These are phyloP conservation scores for Synergus umbraculus DNA, from an alignment of 2,888 invertebrate genomes.

Conservation along the genomic window DNA sequence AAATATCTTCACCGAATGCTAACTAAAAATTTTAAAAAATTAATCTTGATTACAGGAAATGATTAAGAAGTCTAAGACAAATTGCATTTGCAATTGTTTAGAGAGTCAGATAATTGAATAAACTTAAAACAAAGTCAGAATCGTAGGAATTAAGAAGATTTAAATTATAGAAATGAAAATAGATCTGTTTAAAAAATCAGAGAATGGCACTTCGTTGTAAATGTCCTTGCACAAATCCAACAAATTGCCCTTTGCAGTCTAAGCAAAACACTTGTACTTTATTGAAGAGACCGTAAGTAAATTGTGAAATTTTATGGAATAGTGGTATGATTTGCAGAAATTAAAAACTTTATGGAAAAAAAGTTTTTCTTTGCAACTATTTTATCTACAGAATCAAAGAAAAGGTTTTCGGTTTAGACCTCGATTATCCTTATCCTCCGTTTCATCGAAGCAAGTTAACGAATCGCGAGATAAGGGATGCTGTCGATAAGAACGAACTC, in stretches of 20 bases:
- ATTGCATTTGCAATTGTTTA: neutral
- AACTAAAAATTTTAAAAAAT: too few species aligned
- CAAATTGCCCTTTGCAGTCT: constrained; percentile 27
- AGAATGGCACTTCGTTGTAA: constrained; percentile 16
- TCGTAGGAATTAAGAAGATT: too few species aligned
- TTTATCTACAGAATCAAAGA: neutral
- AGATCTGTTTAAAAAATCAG: constrained; percentile 8
- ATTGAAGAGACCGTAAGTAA: constrained; percentile 7
- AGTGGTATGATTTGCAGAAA: neutral
- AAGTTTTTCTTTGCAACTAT: neutral
- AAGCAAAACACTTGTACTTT: neutral
- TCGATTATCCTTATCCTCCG: neutral
- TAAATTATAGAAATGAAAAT: neutral
- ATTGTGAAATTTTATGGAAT: neutral
- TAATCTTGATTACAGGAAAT: too few species aligned
- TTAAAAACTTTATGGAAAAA: neutral
- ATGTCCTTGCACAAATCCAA: constrained; percentile 25
- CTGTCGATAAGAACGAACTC: constrained; percentile 18
- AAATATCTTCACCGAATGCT: too few species aligned
- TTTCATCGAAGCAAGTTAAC: neutral
- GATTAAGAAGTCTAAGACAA: neutral
- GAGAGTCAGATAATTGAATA: neutral
- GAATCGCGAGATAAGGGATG: constrained; percentile 14
- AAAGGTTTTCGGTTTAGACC: neutral
- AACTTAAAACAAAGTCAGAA: neutral